A percentile compares a stretch with the other conserved stretches of the same genome.
These are phyloP conservation scores for Tyto alba DNA, from an alignment of 2,113 vertebrate species.

Conservation along the genomic window DNA sequence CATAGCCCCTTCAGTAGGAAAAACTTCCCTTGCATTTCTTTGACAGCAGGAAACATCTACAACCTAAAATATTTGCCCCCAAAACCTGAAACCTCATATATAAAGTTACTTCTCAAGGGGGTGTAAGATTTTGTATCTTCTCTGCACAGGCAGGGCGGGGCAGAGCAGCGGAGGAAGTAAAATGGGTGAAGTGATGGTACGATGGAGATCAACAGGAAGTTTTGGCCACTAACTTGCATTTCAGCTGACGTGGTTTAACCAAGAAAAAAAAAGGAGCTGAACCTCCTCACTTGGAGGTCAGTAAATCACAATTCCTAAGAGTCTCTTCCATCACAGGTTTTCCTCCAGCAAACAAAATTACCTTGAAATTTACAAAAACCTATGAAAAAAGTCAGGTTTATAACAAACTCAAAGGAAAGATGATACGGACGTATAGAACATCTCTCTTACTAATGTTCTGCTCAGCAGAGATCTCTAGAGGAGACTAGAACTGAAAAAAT, in stretches of 20 bases:
- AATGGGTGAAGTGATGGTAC: not conserved
- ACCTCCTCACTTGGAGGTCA: not conserved
- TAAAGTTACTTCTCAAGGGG: not conserved
- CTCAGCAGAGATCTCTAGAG: not conserved
- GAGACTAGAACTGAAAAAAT: not conserved
- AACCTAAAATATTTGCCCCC: not conserved
- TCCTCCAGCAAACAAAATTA: not conserved
- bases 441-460: not conserved
- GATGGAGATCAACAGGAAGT: not conserved
- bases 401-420: not conserved
- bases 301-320: not conserved
- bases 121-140: not conserved
- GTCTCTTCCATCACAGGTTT: not conserved
- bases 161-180: not conserved
- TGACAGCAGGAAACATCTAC: not conserved
- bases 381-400: not conserved
- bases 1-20: not conserved
- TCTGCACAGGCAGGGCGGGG: not conserved
- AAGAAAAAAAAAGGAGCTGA: not conserved
- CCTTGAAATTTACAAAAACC: not conserved
- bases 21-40: not conserved
- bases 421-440: accelerated
- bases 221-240: not conserved
- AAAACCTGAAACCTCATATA: not conserved
- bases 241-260: not conserved